These are phyloP conservation scores for Apeltes quadracus DNA, from an alignment of 2,113 vertebrate species.

Conservation along the genomic window DNA sequence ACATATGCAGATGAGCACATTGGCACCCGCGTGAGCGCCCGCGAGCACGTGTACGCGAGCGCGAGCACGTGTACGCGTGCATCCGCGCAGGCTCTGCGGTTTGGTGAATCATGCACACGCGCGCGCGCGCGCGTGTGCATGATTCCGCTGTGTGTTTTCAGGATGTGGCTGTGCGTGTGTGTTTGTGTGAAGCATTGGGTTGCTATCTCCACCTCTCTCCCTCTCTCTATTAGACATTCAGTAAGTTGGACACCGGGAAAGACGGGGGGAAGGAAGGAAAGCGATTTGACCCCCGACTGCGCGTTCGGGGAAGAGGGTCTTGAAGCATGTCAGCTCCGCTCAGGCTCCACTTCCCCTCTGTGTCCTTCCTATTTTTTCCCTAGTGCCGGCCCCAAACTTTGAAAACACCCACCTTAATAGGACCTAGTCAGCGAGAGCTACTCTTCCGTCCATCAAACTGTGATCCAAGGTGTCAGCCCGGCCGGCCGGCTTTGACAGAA, in stretches of 20 bases:
- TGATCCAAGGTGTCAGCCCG: slow-evolving; percentile 79
- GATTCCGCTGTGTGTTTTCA: slow-evolving; percentile 20
- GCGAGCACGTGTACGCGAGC: slow-evolving; percentile 52
- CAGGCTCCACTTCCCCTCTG: slow-evolving; percentile 81
- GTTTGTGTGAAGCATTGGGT: slow-evolving; percentile 29
- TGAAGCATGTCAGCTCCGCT: slow-evolving; percentile 81
- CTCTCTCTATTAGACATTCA: slow-evolving; percentile 66
- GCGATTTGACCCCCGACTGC: slow-evolving; percentile 76
- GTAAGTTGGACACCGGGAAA: slow-evolving; percentile 72
- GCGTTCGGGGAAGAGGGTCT: slow-evolving; percentile 75
- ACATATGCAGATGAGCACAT: slow-evolving; percentile 45
- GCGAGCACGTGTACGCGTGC: slow-evolving; percentile 53
- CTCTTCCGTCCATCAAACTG: slow-evolving; percentile 81
- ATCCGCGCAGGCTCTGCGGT: slow-evolving; percentile 39
- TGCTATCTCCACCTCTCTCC: slow-evolving; percentile 48
- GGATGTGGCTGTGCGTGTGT: slow-evolving; percentile 13
- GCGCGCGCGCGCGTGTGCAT: slow-evolving; percentile 23
- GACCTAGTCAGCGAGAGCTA: slow-evolving; percentile 76
- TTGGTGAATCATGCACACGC: no score
- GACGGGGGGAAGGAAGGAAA: slow-evolving; percentile 65
- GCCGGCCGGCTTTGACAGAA: slow-evolving; percentile 76
- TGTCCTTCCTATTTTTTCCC: slow-evolving; percentile 86
- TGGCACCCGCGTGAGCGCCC: slow-evolving; percentile 44
- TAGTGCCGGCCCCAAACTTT: slow-evolving; percentile 78
- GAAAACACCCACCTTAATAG: slow-evolving; percentile 84